Base-by-base conservation (phyloP, 2,888 invertebrate genomes). In the Cordilura impudica region DNA sequence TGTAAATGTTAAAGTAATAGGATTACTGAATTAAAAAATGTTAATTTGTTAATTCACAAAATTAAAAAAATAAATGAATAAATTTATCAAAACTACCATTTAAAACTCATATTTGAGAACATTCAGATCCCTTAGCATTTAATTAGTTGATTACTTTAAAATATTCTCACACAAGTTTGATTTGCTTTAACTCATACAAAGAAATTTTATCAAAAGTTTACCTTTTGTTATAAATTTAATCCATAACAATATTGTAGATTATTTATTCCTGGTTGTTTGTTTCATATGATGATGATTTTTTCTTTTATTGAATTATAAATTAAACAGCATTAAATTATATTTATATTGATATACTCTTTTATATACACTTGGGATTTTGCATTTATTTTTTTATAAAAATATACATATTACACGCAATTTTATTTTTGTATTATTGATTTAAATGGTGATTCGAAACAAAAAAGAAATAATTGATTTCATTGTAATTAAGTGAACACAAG, bases 231-330 rank as follows among this genome's bases (percentile, higher is more conserved):
- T 49, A 31, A 49, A 19, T 51, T 63, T 63, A 63, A 63, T 63
- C 63, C 63, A 51, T 63, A 51, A 10, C 49, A 2, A 39, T 39
- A 35, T 31, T 21, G 63, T 7, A 51, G 63, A 31, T 35, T 63
- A 63, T 35, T 49, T 18, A 63, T 35, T 49, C 29, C 35, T 63
- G 31, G 63, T 51, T 31, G 16, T 49, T 31, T 26, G 2, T 26
- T 60, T 45, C 43, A 14, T 60, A 45, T 45, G 43, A 54, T 14
- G 18, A 65, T 61, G 49, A 39, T 23, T 70, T 56, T 54, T 43
- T 69, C 65, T 61, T 26, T 47, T 63, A 77, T 61, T 65, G 76
- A 70, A 56, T 76, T 70, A 66, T 69, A 53, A 16, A 61, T 54
- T 54, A 47, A 72, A 56, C 54, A 43, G 60, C 60, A 67, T 61